A percentile compares a stretch with the other conserved stretches of the same genome.
These are phyloP conservation scores for Phthorimaea operculella DNA, from an alignment of 1,140 invertebrate genomes.

Conservation along the genomic window DNA sequence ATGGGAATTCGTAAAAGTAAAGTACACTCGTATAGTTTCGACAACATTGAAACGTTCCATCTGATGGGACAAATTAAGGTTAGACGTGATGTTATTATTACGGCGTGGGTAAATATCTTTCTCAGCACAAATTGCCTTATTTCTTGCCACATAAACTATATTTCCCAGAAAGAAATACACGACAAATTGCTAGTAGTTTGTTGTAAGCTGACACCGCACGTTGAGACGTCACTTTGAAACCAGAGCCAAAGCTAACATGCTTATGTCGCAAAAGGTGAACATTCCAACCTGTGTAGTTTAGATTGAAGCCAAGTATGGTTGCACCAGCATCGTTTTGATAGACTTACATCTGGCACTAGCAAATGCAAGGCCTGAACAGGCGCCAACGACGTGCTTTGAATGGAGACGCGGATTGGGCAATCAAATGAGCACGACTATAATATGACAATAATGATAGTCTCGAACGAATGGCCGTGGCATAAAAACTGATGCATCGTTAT, in stretches of 20 bases:
- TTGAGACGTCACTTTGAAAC: not conserved
- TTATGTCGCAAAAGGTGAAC: slow-evolving; percentile 25
- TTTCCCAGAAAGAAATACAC: too few species aligned
- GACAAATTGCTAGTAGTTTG: not conserved
- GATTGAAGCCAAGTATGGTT: slow-evolving; percentile 16
- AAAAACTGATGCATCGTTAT: slow-evolving; percentile 1
- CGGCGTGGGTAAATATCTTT: too few species aligned
- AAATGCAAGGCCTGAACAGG: slow-evolving; percentile 37
- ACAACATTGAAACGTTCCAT: too few species aligned
- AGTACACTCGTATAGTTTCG: too few species aligned
- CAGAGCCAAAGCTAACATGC: not conserved
- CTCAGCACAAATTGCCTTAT: too few species aligned
- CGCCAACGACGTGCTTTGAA: slow-evolving; percentile 33
- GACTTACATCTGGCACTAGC: slow-evolving; percentile 25
- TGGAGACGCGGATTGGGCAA: slow-evolving; percentile 33
- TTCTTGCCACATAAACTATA: too few species aligned
- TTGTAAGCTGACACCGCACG: not conserved
- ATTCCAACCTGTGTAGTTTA: slow-evolving; percentile 22
- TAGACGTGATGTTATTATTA: too few species aligned
- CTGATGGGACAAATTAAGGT: too few species aligned
- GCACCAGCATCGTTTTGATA: slow-evolving; percentile 26
- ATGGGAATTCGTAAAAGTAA: too few species aligned
- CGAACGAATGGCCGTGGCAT: not conserved
- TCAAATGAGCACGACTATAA: not conserved
- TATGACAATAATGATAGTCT: not conserved